Evolutionary conservation across 2,888 invertebrate genomes (phyloP), one percentile per base, ranked within the genome.

Genomic region (Schrankia costaestrigalis): DNA sequence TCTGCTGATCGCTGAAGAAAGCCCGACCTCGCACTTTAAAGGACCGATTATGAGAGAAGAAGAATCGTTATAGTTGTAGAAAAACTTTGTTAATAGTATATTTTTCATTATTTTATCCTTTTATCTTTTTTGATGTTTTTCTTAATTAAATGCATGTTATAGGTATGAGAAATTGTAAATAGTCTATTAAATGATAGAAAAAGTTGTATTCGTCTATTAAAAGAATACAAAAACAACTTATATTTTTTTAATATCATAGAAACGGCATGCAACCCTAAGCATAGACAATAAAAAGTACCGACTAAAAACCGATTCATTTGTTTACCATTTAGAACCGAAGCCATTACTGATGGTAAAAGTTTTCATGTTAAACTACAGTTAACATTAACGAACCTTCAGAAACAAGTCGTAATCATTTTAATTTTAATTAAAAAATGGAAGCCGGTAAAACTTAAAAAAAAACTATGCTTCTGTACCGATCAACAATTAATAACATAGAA

Each of bases 401-500:
- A 57, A 56, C 51, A 39, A 51, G 47, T 41, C 46, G 54, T 58
- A 56, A 63, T 50, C 44, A 48, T 56, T 60, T 55, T 57, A 64
- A 69, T 63, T 62, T 59, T 59, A 65, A 63, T 64, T 62, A 55
- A 71, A n/a, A 55, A 76, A 64, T 78, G 71, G 78, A 74, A 75
- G 77, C 57, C 54, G 61, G 46, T 55, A 48, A 39, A 56, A 55
- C 51, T 51, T 51, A 39, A 46, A 44, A 46, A n/a, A 55, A 40
- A 11, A 24, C 13, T 55, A 77, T 69, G 84, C 84, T 85, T 84
- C 84, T 76, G 84, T 69, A 62, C 73, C 61, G 65, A 76, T 76
- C 74, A 68, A 51, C 70, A 71, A 78, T 76, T 73, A 74, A 63
- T 55, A 35, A n/a, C n/a, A n/a, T 52, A 60, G 71, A 76, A 81